phyloP scores from a whole-genome alignment of 2,797 vertebrate genomes.

The Morelia viridis region DNA sequence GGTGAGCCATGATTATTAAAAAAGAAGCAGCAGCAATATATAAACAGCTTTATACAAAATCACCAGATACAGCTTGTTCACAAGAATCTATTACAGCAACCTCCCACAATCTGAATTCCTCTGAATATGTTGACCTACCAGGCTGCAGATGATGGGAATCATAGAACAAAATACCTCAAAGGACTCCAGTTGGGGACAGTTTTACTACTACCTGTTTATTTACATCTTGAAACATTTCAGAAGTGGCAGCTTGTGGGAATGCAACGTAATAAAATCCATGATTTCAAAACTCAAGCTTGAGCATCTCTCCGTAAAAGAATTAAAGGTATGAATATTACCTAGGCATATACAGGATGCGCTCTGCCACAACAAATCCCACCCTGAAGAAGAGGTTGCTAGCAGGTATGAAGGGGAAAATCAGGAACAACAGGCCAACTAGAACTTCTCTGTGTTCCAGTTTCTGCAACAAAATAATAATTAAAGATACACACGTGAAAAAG shows the following conservation, averaged over 20 bases:
- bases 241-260: slow-evolving; percentile 21
- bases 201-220: slow-evolving; percentile 32
- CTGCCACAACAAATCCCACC: slow-evolving; percentile 97
- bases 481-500: slow-evolving; percentile 62
- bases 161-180: not conserved
- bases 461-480: slow-evolving; percentile 78
- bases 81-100: slow-evolving; percentile 1
- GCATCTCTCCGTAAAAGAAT: slow-evolving; percentile 57
- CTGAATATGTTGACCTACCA: not conserved
- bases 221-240: slow-evolving; percentile 36
- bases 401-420: slow-evolving; percentile 95
- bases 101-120: not conserved
- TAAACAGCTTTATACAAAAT: not conserved
- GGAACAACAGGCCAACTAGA: slow-evolving; percentile 88
- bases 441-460: slow-evolving; percentile 85
- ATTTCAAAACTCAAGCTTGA: slow-evolving; percentile 48
- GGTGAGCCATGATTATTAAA: not conserved
- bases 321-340: slow-evolving; percentile 78
- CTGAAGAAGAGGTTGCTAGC: slow-evolving; percentile 98
- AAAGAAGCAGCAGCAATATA: not conserved
- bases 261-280: slow-evolving; percentile 22
- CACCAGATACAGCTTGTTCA: not conserved
- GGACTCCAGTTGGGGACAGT: not conserved
- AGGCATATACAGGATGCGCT: slow-evolving; percentile 97
- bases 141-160: not conserved